Conservation (phyloP, 2,888 invertebrate genomes). For the Diadromus collaris region DNA sequence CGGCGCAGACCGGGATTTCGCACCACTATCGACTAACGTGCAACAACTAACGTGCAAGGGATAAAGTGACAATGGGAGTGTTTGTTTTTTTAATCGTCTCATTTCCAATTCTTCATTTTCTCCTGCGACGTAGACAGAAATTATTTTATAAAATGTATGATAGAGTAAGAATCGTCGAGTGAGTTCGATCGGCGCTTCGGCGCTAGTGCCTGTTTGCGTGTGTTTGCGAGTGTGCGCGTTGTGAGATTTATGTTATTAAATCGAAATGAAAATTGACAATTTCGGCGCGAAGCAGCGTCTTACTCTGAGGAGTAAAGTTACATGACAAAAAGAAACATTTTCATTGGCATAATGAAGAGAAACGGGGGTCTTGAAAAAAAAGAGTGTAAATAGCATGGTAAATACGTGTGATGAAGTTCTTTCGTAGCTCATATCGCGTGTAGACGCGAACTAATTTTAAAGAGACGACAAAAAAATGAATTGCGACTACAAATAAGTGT, state of each 20-base stretch:
- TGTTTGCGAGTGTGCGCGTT: slow-evolving; percentile 22
- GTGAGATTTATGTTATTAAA: slow-evolving; percentile 25
- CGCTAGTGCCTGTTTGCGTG: slow-evolving; percentile 36
- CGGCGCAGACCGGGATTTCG: slow-evolving; percentile 40
- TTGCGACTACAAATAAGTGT: slow-evolving; percentile 54
- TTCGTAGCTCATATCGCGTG: slow-evolving; percentile 38
- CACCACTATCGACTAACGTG: slow-evolving; percentile 53
- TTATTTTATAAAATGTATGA: slow-evolving; percentile 53
- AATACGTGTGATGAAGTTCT: slow-evolving; percentile 45
- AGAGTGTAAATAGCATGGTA: slow-evolving; percentile 56
- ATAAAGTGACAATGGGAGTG: slow-evolving; percentile 37
- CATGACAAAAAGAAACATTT: slow-evolving; percentile 39
- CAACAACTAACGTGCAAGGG: slow-evolving; percentile 46
- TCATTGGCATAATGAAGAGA: slow-evolving; percentile 52
- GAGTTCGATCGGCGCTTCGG: slow-evolving; percentile 49
- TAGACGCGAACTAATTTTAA: slow-evolving; percentile 37
- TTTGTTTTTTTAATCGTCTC: slow-evolving; percentile 43
- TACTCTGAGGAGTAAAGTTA: slow-evolving; percentile 26
- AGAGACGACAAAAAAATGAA: slow-evolving; percentile 36
- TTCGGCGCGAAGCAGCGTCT: slow-evolving; percentile 32
- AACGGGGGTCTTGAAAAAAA: slow-evolving; percentile 25
- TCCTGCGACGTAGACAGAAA: slow-evolving; percentile 46
- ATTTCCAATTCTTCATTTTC: slow-evolving; percentile 39
- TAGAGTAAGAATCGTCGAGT: slow-evolving; percentile 35
- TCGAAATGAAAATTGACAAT: slow-evolving; percentile 17